Base-by-base conservation (phyloP, 2,797 vertebrate species). In the Pipistrellus pipistrellus region DNA sequence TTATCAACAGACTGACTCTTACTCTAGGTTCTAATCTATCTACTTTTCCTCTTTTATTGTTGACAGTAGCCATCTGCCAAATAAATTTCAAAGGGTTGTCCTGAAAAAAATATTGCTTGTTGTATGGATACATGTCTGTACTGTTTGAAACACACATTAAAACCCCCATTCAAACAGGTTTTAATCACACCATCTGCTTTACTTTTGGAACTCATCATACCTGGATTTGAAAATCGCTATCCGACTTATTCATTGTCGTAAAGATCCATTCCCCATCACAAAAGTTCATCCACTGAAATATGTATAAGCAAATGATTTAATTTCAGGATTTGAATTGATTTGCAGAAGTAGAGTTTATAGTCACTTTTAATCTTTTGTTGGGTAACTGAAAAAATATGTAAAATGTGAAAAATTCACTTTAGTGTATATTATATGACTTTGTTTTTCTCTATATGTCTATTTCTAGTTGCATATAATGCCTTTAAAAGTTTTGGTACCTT, bases 331-430 rank as follows among this genome's bases (percentile, higher is more conserved):
- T 81, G 13, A 80, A 75, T 85, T 90, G 20, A 44, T 68, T 53
- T 59, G 57, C 32, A 81, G 75, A 85, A 81, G 23, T 69, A 41
- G 2, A 68, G 27, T 59, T 92, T 62, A 32, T 27, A 85, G 15
- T 78, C 13, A 84, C 4, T 66, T 88, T 92, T 69, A 57, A 57
- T 21, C 46, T 83, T 12, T 5, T 8, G 2, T 57, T 84, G 18
- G 27, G 2, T 51, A 44, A 41, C 27, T 66, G 21, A 91, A 93
- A 90, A 72, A 71, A 35, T 8, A 64, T 77, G 90, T 87, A 66
- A 77, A 72, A 55, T 77, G 75, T 72, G n/a, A 90, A 15, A 90
- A 48, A 77, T 64, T 87, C 44, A 62, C 53, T 69, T 76, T 30
- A 85, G 30, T 62, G 8, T 80, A 18, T 81, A 66, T 72, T 78